Percentiles rank a stretch among this genome's conserved stretches.
These are phyloP conservation scores for Heliconius himera DNA, from an alignment of 1,140 invertebrate genomes.

Conservation along the genomic window DNA sequence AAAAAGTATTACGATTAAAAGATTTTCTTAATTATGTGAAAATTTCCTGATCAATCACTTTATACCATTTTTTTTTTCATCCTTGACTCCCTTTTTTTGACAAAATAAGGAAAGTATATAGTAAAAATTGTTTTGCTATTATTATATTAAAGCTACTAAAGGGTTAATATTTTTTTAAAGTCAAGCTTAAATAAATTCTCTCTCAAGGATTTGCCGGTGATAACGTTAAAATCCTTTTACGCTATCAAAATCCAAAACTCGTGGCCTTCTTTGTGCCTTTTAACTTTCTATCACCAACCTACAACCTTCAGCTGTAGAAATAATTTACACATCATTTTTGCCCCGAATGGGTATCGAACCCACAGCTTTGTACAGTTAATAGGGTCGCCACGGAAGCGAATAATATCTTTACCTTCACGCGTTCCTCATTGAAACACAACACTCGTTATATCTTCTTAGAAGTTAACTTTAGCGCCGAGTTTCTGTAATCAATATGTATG, in stretches of 20 bases:
- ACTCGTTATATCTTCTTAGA: constrained; percentile 11
- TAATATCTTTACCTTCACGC: constrained; percentile 17
- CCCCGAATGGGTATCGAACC: background rate
- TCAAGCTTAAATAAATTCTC: background rate
- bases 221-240: background rate
- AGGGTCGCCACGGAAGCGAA: background rate
- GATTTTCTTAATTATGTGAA: constrained; percentile 1
- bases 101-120: background rate
- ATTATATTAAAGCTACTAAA: background rate
- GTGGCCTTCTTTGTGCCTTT: background rate
- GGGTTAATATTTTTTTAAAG: background rate
- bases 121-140: background rate
- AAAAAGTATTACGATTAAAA: background rate
- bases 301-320: background rate
- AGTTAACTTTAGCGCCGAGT: constrained; percentile 17
- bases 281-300: background rate
- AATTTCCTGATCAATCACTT: background rate
- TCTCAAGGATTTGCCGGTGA: background rate
- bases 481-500: constrained; percentile 40
- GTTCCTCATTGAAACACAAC: constrained; percentile 23
- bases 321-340: background rate
- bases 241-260: background rate
- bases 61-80: background rate
- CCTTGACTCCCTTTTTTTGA: background rate
- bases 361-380: too few species aligned